Evolutionary conservation across 2,888 invertebrate genomes (phyloP), one percentile per base, ranked within the genome.

Genomic region (Conchocele bisecta): DNA sequence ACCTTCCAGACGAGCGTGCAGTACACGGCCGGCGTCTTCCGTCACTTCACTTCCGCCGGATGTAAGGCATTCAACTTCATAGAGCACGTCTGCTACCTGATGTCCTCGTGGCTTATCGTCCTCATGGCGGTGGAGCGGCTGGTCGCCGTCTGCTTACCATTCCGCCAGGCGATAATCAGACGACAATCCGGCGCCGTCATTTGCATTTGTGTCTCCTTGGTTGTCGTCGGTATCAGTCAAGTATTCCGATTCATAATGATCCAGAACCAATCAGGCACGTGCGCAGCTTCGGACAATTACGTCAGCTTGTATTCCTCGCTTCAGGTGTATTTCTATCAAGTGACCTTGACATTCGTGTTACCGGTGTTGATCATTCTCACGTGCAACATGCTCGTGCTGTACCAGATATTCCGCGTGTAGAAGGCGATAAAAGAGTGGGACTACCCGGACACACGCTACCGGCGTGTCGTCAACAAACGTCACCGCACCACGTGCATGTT

Each of bases 81-180:
- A 1, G 85, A 86, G 50, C 81, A 85, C 60, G 82, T 88, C 20
- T 84, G 85, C 57, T 87, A 86, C 59, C 70, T 89, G 9, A 88
- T 89, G 85, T 87, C 88, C 5, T 84, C 87, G 2, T 89, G 89
- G 89, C 73, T 89, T n/a, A 84, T 89, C n/a, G 88, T 89, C 17
- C 83, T 86, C 31, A 86, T 90, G 86, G 87, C 89, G 0, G 33
- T 85, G 17, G 90, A 90, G 58, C 68, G 90, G 7, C 75, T 88
- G 24, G 73, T 88, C 26, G 89, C 88, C 11, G 87, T 89, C 11
- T 86, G 86, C 66, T 84, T 84, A 54, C 90, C 90, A 2, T 88
- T 89, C 74, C 84, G 82, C 58, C 86, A 84, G 48, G 71, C 83
- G 42, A 51, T 81, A 17, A 72, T 88, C 48, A 83, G 87, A 50